A percentile compares a stretch with the other conserved stretches of the same genome.
phyloP scores from a whole-genome alignment of 2,113 vertebrate genomes.

The Progne subis region DNA sequence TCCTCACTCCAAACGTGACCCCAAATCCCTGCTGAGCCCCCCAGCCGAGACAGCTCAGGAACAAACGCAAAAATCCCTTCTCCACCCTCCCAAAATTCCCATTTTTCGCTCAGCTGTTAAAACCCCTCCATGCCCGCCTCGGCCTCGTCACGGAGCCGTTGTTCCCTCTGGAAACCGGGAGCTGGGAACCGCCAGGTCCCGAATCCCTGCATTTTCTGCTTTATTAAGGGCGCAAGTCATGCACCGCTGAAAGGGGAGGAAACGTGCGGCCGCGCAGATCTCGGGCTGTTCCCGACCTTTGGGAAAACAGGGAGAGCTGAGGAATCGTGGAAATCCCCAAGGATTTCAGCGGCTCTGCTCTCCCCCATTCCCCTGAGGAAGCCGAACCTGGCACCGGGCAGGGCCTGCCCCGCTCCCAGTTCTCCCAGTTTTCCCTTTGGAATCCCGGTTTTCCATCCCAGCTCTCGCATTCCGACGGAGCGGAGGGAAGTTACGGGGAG shows the following conservation, averaged over 20 bases:
- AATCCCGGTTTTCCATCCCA: not conserved
- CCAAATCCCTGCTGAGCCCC: accelerated
- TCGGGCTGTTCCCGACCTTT: not conserved
- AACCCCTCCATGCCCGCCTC: accelerated
- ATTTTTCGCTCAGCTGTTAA: not conserved
- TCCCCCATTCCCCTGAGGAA: not conserved
- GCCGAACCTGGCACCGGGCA: accelerated
- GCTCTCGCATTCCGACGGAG: not conserved
- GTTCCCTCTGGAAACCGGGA: not conserved
- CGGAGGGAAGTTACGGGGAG: accelerated
- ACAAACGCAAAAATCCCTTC: not conserved
- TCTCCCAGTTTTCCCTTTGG: not conserved
- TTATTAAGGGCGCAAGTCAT: not conserved
- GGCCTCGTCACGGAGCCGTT: not conserved
- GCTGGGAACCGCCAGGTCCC: not conserved
- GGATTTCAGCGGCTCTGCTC: not conserved
- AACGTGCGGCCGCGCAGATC: not conserved
- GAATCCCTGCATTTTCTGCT: not conserved
- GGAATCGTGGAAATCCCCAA: accelerated
- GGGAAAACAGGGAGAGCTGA: not conserved
- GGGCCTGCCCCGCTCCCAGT: not conserved
- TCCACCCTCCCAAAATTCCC: not conserved
- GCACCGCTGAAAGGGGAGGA: not conserved
- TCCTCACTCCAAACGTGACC: not conserved
- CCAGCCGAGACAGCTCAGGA: accelerated